Percentiles rank a stretch among this genome's conserved stretches.
These are phyloP conservation scores for Myrmecobius fasciatus DNA, from an alignment of 2,113 vertebrate genomes.

Conservation along the genomic window DNA sequence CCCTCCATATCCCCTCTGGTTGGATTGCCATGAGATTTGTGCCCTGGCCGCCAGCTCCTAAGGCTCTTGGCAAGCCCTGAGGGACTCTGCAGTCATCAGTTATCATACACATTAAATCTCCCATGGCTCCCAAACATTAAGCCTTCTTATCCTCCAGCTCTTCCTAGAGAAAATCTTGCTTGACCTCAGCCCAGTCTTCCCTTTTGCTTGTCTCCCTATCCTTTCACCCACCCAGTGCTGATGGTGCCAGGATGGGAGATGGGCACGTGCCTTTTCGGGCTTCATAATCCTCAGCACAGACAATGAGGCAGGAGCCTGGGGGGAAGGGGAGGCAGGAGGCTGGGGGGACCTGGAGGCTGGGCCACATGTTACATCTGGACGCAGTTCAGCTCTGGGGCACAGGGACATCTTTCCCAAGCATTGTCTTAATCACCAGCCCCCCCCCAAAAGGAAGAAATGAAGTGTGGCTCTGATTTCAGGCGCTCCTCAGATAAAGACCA, in stretches of 20 bases:
- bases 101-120: not conserved
- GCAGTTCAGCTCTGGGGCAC: conserved; percentile 35
- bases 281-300: conserved; percentile 17
- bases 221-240: not conserved
- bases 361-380: conserved; percentile 34
- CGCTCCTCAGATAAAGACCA: conserved; percentile 71
- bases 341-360: not conserved
- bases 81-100: not conserved
- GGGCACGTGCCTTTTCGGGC: conserved; percentile 13
- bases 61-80: too few relatives aligned
- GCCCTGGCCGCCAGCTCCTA: too few relatives aligned
- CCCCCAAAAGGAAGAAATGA: conserved; percentile 63
- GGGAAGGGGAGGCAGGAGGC: not conserved
- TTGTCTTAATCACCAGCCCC: conserved; percentile 48
- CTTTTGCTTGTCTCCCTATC: not conserved
- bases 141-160: not conserved
- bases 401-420: conserved; percentile 58
- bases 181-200: not conserved
- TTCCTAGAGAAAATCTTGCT: not conserved
- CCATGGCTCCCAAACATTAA: not conserved
- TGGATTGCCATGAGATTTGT: not conserved
- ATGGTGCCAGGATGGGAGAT: not conserved
- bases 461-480: conserved; percentile 49
- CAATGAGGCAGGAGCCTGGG: not conserved
- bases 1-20: not conserved